A percentile compares a stretch with the other conserved stretches of the same genome.
Evolutionary conservation across 2,888 invertebrate species (phyloP).

Genomic region (Oasisia sp.): DNA sequence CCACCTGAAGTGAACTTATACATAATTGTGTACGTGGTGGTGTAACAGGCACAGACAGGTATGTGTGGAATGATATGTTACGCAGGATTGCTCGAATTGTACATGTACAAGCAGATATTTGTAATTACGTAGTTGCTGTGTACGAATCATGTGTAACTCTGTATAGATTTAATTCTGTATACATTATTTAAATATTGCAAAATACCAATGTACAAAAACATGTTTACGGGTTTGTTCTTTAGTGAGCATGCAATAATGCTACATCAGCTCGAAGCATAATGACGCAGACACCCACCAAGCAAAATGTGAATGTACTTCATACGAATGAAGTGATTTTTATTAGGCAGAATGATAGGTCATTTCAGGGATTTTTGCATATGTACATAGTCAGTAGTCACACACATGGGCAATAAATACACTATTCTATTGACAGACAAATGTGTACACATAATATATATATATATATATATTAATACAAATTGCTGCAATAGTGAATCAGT

Average conservation of each 20-base stretch:
- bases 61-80: not conserved
- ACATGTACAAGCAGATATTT: not conserved
- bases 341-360: no score
- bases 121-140: slow-evolving; percentile 9
- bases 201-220: not conserved
- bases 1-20: not conserved
- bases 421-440: no score
- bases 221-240: not conserved
- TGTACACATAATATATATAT: no score
- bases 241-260: not conserved
- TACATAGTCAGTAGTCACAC: no score
- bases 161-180: slow-evolving; percentile 7
- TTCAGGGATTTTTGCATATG: no score
- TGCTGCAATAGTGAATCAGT: no score
- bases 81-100: not conserved
- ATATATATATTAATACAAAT: no score
- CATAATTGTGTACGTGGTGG: not conserved
- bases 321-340: no score
- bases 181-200: slow-evolving; percentile 13
- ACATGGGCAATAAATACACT: no score
- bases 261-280: no score
- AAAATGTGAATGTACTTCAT: no score
- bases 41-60: not conserved
- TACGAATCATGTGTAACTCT: slow-evolving; percentile 10
- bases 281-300: no score